phyloP scores from a whole-genome alignment of 1,140 invertebrate species.

The Philotrypesis tridentata region DNA sequence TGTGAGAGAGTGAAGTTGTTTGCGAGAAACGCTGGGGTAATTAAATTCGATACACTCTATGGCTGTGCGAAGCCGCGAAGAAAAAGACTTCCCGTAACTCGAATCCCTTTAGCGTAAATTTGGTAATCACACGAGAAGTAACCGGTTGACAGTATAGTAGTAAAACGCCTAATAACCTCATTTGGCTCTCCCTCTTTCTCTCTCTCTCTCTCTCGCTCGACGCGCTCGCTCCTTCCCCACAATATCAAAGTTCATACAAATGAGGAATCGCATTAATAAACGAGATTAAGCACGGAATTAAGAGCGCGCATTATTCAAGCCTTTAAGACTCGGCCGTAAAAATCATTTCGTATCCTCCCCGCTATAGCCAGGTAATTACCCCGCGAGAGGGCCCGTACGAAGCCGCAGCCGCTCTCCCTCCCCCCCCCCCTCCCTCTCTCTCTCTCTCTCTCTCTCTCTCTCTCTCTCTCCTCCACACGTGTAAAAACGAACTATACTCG shows the following conservation, averaged over 20 bases:
- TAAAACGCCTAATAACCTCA: conserved; percentile 37
- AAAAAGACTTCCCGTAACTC: background rate
- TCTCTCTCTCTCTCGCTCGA: background rate
- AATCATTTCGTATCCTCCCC: conserved; percentile 37
- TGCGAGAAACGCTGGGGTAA: background rate
- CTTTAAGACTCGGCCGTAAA: conserved; percentile 6
- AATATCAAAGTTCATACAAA: conserved; percentile 41
- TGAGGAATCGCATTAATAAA: conserved; percentile 44
- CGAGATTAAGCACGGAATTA: conserved; percentile 34
- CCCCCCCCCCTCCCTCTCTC: background rate
- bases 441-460: too few relatives aligned
- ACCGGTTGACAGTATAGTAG: conserved; percentile 22
- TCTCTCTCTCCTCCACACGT: background rate
- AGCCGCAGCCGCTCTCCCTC: background rate
- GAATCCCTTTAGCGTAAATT: conserved; percentile 5
- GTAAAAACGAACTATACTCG: background rate
- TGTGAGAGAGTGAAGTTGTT: background rate
- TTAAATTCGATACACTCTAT: conserved; percentile 10
- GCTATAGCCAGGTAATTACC: conserved; percentile 25
- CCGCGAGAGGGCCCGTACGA: background rate
- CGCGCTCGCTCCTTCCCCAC: background rate
- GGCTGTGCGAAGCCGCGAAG: background rate
- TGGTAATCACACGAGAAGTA: background rate
- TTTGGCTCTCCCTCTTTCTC: too few relatives aligned
- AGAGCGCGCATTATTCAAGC: conserved; percentile 42